phyloP scores from a whole-genome alignment of 2,888 invertebrate species.

The Arrhopalites spinosus region DNA sequence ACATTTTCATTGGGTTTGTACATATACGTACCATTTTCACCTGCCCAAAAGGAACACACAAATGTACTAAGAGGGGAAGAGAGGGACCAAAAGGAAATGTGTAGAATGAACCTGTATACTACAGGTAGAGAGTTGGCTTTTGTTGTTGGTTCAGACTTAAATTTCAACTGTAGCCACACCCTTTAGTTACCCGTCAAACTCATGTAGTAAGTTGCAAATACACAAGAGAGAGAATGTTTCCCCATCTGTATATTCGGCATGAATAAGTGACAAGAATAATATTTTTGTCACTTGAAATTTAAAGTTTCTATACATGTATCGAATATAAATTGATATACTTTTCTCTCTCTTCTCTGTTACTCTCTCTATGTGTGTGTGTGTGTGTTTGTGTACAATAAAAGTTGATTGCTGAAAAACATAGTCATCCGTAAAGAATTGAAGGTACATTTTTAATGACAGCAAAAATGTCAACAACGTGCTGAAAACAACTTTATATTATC shows the following conservation, averaged over 20 bases:
- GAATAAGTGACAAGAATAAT: background rate
- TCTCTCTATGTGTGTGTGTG: background rate
- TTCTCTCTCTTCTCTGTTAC: background rate
- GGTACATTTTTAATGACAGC: background rate
- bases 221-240: background rate
- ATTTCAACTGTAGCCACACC: slow-evolving; percentile 22
- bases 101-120: background rate
- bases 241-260: background rate
- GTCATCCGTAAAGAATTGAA: background rate
- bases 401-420: background rate
- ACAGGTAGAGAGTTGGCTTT: background rate
- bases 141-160: background rate
- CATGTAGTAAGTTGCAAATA: slow-evolving; percentile 10
- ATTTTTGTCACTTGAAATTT: background rate
- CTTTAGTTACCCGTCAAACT: slow-evolving; percentile 19
- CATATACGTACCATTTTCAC: too few relatives aligned
- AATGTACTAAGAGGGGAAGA: background rate
- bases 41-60: background rate
- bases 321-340: slow-evolving; percentile 4
- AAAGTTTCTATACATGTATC: background rate
- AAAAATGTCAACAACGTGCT: background rate
- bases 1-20: too few relatives aligned
- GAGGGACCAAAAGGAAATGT: slow-evolving; percentile 3
- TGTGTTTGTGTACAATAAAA: background rate
- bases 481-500: background rate